phyloP scores from a whole-genome alignment of 2,888 invertebrate species.

The Monopis laevigella region DNA sequence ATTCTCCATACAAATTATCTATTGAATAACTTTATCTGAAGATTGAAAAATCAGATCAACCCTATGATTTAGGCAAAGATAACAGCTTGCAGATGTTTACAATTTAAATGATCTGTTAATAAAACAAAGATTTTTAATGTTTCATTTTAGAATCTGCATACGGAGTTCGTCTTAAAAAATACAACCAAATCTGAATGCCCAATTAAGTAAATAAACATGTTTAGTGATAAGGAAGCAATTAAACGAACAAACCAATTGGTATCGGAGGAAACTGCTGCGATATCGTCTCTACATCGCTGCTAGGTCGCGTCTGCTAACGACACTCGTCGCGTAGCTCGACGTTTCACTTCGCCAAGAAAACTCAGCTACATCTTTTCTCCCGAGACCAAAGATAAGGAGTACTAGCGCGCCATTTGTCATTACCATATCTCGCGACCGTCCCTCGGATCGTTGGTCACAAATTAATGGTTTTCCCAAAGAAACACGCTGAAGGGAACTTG shows the following conservation, averaged over 20 bases:
- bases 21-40: too few relatives aligned
- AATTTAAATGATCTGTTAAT: too few relatives aligned
- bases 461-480: slow-evolving; percentile 23
- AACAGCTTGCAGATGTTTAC: too few relatives aligned
- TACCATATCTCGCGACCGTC: slow-evolving; percentile 35
- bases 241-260: not conserved
- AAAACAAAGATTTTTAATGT: too few relatives aligned
- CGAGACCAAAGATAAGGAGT: slow-evolving; percentile 39
- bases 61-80: too few relatives aligned
- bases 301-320: slow-evolving; percentile 39
- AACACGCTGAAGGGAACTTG: slow-evolving; percentile 2
- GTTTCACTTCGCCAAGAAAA: slow-evolving; percentile 39
- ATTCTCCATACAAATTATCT: too few relatives aligned
- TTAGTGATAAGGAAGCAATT: slow-evolving; percentile 5
- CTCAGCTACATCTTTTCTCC: slow-evolving; percentile 37
- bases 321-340: slow-evolving; percentile 28
- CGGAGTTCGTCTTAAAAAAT: too few relatives aligned
- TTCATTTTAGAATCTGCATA: too few relatives aligned
- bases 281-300: slow-evolving; percentile 12
- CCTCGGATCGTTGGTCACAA: slow-evolving; percentile 25
- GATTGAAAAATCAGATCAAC: too few relatives aligned
- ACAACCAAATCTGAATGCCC: too few relatives aligned
- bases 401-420: slow-evolving; percentile 42
- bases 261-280: not conserved
- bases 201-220: not conserved